A percentile compares a stretch with the other conserved stretches of the same genome.
Conservation (phyloP, 2,113 vertebrate species). For the Guaruba guarouba region DNA sequence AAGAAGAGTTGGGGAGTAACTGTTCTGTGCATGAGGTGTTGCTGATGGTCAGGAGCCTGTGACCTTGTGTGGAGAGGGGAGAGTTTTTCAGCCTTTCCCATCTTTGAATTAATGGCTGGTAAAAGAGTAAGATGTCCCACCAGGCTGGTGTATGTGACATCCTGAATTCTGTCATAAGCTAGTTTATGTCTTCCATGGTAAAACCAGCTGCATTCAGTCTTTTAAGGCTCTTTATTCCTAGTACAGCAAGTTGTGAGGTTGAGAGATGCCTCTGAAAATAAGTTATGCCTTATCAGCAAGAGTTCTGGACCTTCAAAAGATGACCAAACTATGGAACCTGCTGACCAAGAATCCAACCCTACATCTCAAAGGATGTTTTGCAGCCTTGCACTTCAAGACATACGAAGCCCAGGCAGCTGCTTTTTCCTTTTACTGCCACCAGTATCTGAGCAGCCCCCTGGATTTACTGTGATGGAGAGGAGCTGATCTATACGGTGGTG, state of each 20-base stretch:
- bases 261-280: not conserved
- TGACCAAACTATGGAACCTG: not conserved
- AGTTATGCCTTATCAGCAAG: not conserved
- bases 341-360: not conserved
- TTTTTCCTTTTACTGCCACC: not conserved
- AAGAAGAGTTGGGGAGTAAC: not conserved
- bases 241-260: rapidly evolving
- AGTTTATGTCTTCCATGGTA: not conserved
- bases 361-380: not conserved
- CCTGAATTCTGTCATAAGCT: not conserved
- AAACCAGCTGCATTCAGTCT: not conserved
- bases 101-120: not conserved
- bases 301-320: not conserved
- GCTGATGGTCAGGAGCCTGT: not conserved
- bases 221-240: not conserved
- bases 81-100: not conserved
- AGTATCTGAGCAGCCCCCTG: not conserved
- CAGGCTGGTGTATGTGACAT: not conserved
- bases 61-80: rapidly evolving
- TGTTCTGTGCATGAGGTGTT: not conserved
- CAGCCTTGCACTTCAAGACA: not conserved
- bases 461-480: not conserved
- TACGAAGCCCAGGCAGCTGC: not conserved
- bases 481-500: not conserved
- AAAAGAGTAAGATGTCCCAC: not conserved